Conservation (phyloP, 2,113 vertebrate genomes). For the Toxotes jaculatrix region DNA sequence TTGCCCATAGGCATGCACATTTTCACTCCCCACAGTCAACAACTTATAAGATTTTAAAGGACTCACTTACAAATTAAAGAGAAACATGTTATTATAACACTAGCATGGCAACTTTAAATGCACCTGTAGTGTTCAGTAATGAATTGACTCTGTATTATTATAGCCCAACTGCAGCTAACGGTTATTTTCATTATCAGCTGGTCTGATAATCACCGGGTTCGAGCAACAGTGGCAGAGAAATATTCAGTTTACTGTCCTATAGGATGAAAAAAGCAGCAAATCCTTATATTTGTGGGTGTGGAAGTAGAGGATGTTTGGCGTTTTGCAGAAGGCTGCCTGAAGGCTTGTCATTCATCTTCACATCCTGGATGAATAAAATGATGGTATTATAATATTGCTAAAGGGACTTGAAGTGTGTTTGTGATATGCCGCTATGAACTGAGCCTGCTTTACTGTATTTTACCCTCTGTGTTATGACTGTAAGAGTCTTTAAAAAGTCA, state of each 20-base stretch:
- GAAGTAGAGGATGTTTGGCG: no score
- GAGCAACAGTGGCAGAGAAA: background rate
- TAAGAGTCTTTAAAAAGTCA: background rate
- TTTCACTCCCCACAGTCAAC: background rate
- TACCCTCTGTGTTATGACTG: background rate
- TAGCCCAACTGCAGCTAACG: background rate
- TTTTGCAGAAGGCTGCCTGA: background rate
- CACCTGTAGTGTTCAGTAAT: background rate
- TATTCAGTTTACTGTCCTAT: background rate
- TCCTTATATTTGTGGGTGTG: background rate
- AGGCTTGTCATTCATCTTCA: constrained; percentile 50
- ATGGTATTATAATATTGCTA: background rate
- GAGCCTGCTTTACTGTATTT: background rate
- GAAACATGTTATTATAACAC: background rate
- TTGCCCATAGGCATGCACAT: background rate
- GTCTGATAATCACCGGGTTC: background rate
- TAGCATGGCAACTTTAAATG: background rate
- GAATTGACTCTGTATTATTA: background rate
- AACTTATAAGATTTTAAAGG: background rate
- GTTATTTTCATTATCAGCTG: background rate
- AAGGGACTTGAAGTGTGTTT: background rate
- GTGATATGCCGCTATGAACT: background rate
- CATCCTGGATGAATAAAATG: background rate
- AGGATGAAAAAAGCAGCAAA: background rate
- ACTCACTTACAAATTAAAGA: background rate